Evolutionary conservation across 2,113 vertebrate species (phyloP).

Genomic region (Heterochromis multidens): DNA sequence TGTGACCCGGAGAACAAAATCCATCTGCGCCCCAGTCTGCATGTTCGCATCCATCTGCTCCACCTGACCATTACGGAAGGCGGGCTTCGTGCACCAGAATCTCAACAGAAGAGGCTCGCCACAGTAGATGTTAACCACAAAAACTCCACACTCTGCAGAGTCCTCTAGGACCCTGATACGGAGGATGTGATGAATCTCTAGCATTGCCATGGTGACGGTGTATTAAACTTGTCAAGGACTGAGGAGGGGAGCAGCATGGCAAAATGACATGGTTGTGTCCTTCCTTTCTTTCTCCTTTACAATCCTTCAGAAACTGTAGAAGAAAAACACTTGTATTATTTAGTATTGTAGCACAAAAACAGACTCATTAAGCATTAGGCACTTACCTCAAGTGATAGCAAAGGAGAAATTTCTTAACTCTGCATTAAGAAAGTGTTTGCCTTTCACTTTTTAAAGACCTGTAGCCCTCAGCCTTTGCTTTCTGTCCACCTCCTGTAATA

Average conservation of each 20-base stretch:
- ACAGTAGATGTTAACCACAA: constrained; percentile 50
- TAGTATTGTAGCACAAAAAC: not conserved
- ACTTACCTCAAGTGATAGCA: not conserved
- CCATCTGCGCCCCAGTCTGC: not conserved
- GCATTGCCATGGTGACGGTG: constrained; percentile 67
- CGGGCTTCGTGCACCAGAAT: constrained; percentile 63
- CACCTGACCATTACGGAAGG: constrained; percentile 61
- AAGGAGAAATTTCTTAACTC: not conserved
- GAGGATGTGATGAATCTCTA: constrained; percentile 34
- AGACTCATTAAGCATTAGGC: constrained; percentile 7
- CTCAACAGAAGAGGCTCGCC: constrained; percentile 53
- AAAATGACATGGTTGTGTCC: not conserved
- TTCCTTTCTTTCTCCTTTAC: not conserved
- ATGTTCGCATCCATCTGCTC: constrained; percentile 44
- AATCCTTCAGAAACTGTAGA: not conserved
- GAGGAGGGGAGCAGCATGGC: constrained; percentile 42
- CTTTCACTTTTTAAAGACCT: not conserved
- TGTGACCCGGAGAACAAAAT: constrained; percentile 57
- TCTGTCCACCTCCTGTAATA: not conserved
- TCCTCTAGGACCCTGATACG: constrained; percentile 63
- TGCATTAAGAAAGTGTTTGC: not conserved
- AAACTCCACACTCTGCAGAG: constrained; percentile 54
- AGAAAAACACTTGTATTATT: not conserved
- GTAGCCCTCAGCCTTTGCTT: not conserved
- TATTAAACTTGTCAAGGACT: constrained; percentile 22